Percentiles rank a stretch among this genome's conserved stretches.
Evolutionary conservation across 2,113 vertebrate species (phyloP).

Genomic region (Atlantisia rogersi): DNA sequence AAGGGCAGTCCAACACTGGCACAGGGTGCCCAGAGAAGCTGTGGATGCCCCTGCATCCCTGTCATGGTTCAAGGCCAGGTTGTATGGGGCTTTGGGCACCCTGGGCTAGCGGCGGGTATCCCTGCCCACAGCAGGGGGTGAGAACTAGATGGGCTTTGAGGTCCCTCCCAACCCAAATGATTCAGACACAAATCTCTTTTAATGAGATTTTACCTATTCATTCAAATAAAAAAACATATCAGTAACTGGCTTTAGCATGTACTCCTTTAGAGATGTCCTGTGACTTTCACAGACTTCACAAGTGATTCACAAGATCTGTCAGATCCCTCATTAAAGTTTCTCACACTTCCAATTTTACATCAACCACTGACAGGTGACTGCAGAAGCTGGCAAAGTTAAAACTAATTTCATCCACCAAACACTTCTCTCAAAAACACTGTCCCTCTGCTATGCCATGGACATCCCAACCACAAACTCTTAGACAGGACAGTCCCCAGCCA

Average conservation of each 20-base stretch:
- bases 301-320: background rate
- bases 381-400: background rate
- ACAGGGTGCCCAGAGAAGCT: background rate
- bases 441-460: background rate
- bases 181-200: background rate
- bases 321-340: background rate
- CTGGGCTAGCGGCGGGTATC: background rate
- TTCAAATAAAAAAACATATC: background rate
- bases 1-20: background rate
- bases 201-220: background rate
- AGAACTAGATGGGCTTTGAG: background rate
- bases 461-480: background rate
- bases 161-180: background rate
- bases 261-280: background rate
- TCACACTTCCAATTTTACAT: background rate
- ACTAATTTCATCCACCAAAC: background rate
- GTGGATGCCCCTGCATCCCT: background rate
- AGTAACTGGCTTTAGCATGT: background rate
- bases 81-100: background rate
- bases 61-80: background rate
- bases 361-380: background rate
- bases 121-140: too few relatives aligned
- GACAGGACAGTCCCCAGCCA: background rate
- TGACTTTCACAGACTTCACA: background rate
- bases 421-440: background rate